Evolutionary conservation across 2,888 invertebrate genomes (phyloP).

Genomic region (Deilephila elpenor): DNA sequence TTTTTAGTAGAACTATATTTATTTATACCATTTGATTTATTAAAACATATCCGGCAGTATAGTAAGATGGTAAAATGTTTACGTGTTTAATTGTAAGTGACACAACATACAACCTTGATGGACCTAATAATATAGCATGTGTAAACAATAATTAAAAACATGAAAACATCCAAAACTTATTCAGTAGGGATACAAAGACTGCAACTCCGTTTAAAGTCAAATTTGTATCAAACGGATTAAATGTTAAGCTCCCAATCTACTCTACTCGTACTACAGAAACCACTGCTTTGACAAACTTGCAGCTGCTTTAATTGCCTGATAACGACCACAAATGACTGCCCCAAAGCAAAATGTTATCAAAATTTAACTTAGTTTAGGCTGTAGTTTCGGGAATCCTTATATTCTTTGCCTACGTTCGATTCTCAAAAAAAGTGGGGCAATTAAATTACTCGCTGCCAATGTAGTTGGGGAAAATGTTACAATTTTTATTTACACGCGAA

Average conservation of each 20-base stretch:
- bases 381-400: constrained; percentile 18
- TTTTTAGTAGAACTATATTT: constrained; percentile 14
- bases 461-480: neutral
- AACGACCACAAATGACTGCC: constrained; percentile 30
- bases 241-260: neutral
- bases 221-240: constrained; percentile 11
- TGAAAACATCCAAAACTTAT: neutral
- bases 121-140: neutral
- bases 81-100: neutral
- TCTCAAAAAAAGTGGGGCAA: neutral
- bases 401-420: constrained; percentile 11
- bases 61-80: neutral
- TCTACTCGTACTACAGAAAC: constrained; percentile 25
- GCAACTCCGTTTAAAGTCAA: neutral
- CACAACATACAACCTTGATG: neutral
- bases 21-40: neutral
- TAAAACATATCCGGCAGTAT: neutral
- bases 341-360: constrained; percentile 17
- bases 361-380: neutral
- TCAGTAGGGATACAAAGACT: neutral
- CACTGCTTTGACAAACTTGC: constrained; percentile 26
- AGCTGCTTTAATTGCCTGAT: constrained; percentile 28
- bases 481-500: neutral
- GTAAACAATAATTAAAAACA: neutral
- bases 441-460: neutral